Evolutionary conservation across 2,797 vertebrate species (phyloP).

Genomic region (Arrhamphus sclerolepis): DNA sequence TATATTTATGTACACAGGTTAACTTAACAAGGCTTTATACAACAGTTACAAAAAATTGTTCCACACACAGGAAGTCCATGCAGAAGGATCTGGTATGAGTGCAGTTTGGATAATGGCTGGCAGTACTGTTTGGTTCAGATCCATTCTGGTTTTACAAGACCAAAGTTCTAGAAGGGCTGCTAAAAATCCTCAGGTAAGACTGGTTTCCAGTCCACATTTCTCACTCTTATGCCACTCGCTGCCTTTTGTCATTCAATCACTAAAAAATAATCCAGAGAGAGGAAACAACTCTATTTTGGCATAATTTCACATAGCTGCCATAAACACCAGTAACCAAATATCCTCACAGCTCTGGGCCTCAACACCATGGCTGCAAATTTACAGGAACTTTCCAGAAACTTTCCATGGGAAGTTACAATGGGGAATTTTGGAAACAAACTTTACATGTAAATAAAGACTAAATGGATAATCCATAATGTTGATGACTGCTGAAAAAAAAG

Average conservation of each 20-base stretch:
- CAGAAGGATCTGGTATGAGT: slow-evolving; percentile 23
- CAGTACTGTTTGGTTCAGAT: slow-evolving; percentile 33
- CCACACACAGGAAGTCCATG: slow-evolving; percentile 63
- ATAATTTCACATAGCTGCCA: slow-evolving; percentile 66
- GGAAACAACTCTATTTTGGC: slow-evolving; percentile 45
- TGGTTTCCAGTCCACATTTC: too few relatives aligned
- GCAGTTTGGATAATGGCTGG: slow-evolving; percentile 8
- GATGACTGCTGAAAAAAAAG: too few relatives aligned
- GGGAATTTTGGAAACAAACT: too few relatives aligned
- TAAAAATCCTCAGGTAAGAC: slow-evolving; percentile 2
- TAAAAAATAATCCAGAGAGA: too few relatives aligned
- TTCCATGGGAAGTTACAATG: too few relatives aligned
- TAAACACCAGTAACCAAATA: slow-evolving; percentile 17
- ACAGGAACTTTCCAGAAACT: too few relatives aligned
- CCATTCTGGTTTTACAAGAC: slow-evolving; percentile 24
- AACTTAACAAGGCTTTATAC: slow-evolving; percentile 82
- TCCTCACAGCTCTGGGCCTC: too few relatives aligned
- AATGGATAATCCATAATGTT: too few relatives aligned
- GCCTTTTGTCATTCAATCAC: too few relatives aligned
- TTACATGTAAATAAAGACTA: too few relatives aligned
- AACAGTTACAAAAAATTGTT: slow-evolving; percentile 82
- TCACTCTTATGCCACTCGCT: too few relatives aligned
- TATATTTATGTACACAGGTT: slow-evolving; percentile 80
- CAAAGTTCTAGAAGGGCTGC: slow-evolving; percentile 3
- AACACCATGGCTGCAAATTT: too few relatives aligned